Base-by-base conservation (phyloP, 2,113 vertebrate species). In the Propithecus coquereli region DNA sequence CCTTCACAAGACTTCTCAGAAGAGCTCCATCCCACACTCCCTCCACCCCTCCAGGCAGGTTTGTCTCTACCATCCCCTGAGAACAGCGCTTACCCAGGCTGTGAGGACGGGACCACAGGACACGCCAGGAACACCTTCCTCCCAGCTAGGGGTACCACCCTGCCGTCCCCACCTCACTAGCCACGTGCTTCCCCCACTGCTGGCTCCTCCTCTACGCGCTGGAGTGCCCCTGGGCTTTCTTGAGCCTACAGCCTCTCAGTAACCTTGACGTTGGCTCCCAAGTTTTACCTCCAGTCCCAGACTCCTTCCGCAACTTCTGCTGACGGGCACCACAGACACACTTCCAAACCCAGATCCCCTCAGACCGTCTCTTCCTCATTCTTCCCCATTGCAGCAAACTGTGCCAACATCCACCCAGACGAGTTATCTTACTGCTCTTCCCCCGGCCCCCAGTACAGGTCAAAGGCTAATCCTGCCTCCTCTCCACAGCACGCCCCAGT, bases 301-400 rank as follows among this genome's bases (percentile, higher is more conserved):
- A 25, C 34, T 1, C 8, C 22, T n/a, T n/a, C 43, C 80, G 63
- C 34, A 23, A 20, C 16, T 25, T 30, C 43, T 68, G 83, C 14
- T 17, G 40, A 45, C 3, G 4, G 13, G 71, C 22, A 25, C 9
- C 25, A 23, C 43, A 37, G 27, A 37, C 25, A 52, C 25, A 32
- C 13, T 13, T 18, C 20, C 52, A 40, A 54, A 80, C 73, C 37
- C 27, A 30, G 14, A 61, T 30, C 30, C 40, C 54, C 40, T 27
- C 32, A 12, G 0, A 13, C 14, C 2, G 63, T 16, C 43, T 30
- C 88, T 2, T 66, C 61, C 40, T 43, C 20, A 0, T 10, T 30
- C 61, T 4, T 34, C 47, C 34, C 17, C 8, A 17, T 2, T 22
- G 27, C 50, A 8, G 32, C 5, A 3, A 9, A 27, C 16, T 0